Percentiles rank a stretch among this genome's conserved stretches.
phyloP scores from a whole-genome alignment of 2,113 vertebrate species.

The Pachyramphus minor region DNA sequence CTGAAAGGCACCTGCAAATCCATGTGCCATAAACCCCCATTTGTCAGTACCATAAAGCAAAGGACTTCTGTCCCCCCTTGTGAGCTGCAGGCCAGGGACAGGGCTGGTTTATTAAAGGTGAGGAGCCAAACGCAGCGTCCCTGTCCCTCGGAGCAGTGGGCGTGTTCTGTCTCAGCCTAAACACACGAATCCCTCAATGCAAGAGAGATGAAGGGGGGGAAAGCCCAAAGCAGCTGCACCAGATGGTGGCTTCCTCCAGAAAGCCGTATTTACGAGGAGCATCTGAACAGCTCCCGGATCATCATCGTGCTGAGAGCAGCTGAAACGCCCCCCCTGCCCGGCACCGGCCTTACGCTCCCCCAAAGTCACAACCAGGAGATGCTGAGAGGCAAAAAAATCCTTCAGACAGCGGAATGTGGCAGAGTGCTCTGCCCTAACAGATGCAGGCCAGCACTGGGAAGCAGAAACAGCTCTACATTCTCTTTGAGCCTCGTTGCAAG shows the following conservation, averaged over 20 bases:
- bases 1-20: not conserved
- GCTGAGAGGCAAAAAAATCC: not conserved
- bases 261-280: not conserved
- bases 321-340: fast-evolving
- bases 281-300: not conserved
- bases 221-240: not conserved
- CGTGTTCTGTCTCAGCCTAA: not conserved
- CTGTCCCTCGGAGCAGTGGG: not conserved
- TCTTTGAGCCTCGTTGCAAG: not conserved
- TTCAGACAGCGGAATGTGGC: not conserved
- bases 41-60: not conserved
- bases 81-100: not conserved
- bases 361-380: not conserved
- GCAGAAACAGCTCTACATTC: not conserved
- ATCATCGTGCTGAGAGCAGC: fast-evolving
- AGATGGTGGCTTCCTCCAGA: not conserved
- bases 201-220: not conserved
- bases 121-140: not conserved
- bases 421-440: not conserved
- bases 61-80: not conserved
- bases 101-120: not conserved
- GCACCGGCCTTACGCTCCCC: not conserved
- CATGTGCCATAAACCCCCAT: not conserved
- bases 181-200: not conserved
- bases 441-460: not conserved